phyloP scores from a whole-genome alignment of 1,140 invertebrate species.

The Caligus rogercresseyi region DNA sequence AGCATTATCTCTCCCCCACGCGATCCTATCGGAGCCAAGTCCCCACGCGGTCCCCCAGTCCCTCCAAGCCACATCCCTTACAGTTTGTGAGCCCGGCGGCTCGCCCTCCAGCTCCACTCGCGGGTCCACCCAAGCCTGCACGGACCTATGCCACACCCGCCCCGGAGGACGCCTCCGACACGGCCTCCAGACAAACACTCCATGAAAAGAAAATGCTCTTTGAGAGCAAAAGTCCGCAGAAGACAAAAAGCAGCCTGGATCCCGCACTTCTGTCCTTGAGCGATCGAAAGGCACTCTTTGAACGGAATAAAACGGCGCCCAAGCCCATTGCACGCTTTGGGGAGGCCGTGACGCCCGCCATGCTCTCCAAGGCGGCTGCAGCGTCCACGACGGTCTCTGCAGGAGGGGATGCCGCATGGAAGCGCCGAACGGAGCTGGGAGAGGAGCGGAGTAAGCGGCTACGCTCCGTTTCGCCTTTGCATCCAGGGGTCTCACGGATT shows the following conservation, averaged over 20 bases:
- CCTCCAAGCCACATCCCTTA: slow-evolving; percentile 16
- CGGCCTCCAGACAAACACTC: not conserved
- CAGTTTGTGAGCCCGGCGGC: slow-evolving; percentile 16
- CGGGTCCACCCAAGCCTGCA: slow-evolving; percentile 5
- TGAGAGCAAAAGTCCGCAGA: not conserved
- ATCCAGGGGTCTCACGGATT: not conserved
- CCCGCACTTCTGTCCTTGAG: slow-evolving; percentile 17
- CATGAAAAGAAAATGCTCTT: slow-evolving; percentile 14
- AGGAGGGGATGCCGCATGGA: slow-evolving; percentile 2
- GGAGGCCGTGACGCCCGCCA: slow-evolving; percentile 18
- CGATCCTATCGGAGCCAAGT: not conserved
- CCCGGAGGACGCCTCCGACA: slow-evolving; percentile 1
- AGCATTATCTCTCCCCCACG: not conserved
- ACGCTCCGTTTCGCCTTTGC: not conserved
- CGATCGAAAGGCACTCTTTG: slow-evolving; percentile 10
- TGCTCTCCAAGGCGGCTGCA: slow-evolving; percentile 5
- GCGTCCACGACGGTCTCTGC: not conserved
- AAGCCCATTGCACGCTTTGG: slow-evolving; percentile 18
- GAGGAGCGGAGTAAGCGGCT: not conserved
- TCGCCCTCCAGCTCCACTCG: not conserved
- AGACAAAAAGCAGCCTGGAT: not conserved
- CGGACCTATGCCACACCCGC: not conserved
- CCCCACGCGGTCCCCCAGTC: not conserved
- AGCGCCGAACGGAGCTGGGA: not conserved
- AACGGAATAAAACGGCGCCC: slow-evolving; percentile 11